Base-by-base conservation (phyloP, 2,888 invertebrate genomes). In the Dryobotodes eremita region DNA sequence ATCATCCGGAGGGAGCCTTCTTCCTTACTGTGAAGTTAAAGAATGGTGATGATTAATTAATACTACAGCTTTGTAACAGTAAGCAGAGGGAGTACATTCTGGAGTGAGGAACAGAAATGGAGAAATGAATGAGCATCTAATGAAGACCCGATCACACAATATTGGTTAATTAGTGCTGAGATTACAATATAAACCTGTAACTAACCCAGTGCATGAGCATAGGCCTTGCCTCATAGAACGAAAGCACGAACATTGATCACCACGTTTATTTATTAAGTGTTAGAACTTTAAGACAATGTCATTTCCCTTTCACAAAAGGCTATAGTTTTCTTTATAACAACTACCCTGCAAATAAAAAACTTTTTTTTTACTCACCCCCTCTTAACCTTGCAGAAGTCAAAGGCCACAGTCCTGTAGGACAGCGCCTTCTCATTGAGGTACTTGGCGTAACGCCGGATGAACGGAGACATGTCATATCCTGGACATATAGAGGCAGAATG, bases 391-490 rank as follows among this genome's bases (percentile, higher is more conserved):
- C 99, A 99, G 97, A 99, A 99, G 97, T 99, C 99, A 95, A 99
- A 99, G 88, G 99, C 99, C 93, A 99, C 99, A 80, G 99, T 98
- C 96, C 99, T 98, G 97, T 99, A 99, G 20, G 99, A 99, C 89
- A 99, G 97, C 73, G 99, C 99, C 97, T 99, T 99, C 97, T 99
- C 99, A 95, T 99, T 99, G 95, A 99, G 97, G 97, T 99, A 99
- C 97, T 99, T 99, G 94, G 99, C 99, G 97, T 99, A 99, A 90
- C 99, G 98, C 94, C 99, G 98, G 95, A 99, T 99, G 97, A 99
- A 99, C 90, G 99, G 99, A 72, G 99, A 99, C 99, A 99, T 99
- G 96, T 99, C 99, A 97, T 99, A 99, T 85, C 99, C 99, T 99
- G 97, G 75, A 88, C 84, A 90, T 53, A 86, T 42, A 88, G 70